phyloP scores from a whole-genome alignment of 2,113 vertebrate genomes.

The Psilopogon haemacephalus region DNA sequence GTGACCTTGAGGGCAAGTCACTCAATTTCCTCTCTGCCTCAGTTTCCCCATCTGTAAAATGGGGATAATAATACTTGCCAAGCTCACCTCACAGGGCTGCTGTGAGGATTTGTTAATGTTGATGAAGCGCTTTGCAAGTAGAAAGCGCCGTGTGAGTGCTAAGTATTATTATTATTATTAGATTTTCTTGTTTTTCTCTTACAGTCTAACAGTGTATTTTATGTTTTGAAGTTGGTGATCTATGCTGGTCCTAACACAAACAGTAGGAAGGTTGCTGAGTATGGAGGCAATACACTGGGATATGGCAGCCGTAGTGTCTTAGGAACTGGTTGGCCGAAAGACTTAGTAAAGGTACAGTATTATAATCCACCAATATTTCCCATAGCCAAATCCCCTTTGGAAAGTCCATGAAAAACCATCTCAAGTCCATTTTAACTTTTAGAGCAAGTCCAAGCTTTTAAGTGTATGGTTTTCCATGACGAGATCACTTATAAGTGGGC shows the following conservation, averaged over 20 bases:
- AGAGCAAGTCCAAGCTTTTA: neutral
- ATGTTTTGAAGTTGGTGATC: constrained; percentile 92
- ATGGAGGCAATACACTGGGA: constrained; percentile 96
- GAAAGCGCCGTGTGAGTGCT: constrained; percentile 49
- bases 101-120: constrained; percentile 48
- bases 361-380: constrained; percentile 10
- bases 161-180: constrained; percentile 80
- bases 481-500: neutral
- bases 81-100: constrained; percentile 30
- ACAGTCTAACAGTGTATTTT: constrained; percentile 80
- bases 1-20: neutral
- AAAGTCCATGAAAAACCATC: neutral
- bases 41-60: constrained; percentile 69
- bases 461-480: neutral
- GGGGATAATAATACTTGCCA: constrained; percentile 64
- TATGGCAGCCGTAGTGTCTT: constrained; percentile 98
- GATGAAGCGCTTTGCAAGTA: constrained; percentile 40
- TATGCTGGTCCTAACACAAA: constrained; percentile 98
- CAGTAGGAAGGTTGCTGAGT: constrained; percentile 98
- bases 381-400: constrained; percentile 23
- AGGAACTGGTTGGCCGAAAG: constrained; percentile 98
- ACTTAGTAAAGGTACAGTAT: constrained; percentile 94
- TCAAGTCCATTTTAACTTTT: neutral
- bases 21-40: neutral
- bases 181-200: constrained; percentile 80